A percentile compares a stretch with the other conserved stretches of the same genome.
phyloP scores from a whole-genome alignment of 2,888 invertebrate species.

The Tenthredo scrophulariae region DNA sequence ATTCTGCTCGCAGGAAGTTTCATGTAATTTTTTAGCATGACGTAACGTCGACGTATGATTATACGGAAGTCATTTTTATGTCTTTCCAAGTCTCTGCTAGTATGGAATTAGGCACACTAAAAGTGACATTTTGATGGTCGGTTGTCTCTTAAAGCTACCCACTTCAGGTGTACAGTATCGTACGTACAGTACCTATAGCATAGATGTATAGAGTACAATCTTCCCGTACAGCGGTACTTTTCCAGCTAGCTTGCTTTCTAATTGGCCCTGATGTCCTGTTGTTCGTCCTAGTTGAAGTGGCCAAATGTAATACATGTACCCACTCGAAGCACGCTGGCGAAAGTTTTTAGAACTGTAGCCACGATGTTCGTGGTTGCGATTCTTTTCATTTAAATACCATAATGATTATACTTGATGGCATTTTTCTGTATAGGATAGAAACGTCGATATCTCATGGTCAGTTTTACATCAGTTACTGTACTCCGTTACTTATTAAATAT shows the following conservation, averaged over 20 bases:
- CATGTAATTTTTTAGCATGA: neutral
- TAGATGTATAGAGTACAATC: neutral
- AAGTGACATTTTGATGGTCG: slow-evolving; percentile 25
- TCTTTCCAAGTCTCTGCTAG: neutral
- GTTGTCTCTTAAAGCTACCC: neutral
- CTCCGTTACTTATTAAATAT: neutral
- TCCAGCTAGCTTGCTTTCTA: slow-evolving; percentile 37
- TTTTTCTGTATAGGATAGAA: neutral
- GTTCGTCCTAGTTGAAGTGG: slow-evolving; percentile 37
- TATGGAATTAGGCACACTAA: slow-evolving; percentile 27
- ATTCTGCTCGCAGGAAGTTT: slow-evolving; percentile 26
- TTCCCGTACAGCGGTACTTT: neutral
- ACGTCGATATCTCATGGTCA: neutral
- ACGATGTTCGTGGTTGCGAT: neutral
- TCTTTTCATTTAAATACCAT: neutral
- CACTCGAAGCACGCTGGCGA: slow-evolving; percentile 9
- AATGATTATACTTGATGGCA: neutral
- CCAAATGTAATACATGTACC: neutral
- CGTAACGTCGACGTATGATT: neutral
- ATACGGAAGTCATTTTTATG: neutral
- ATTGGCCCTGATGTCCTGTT: slow-evolving; percentile 26
- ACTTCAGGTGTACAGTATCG: neutral
- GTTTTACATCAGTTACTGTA: neutral
- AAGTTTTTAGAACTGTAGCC: slow-evolving; percentile 17
- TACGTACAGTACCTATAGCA: neutral